Percentiles rank a stretch among this genome's conserved stretches.
Evolutionary conservation across 2,797 vertebrate genomes (phyloP).

Genomic region (Spinibarbus caldwelli): DNA sequence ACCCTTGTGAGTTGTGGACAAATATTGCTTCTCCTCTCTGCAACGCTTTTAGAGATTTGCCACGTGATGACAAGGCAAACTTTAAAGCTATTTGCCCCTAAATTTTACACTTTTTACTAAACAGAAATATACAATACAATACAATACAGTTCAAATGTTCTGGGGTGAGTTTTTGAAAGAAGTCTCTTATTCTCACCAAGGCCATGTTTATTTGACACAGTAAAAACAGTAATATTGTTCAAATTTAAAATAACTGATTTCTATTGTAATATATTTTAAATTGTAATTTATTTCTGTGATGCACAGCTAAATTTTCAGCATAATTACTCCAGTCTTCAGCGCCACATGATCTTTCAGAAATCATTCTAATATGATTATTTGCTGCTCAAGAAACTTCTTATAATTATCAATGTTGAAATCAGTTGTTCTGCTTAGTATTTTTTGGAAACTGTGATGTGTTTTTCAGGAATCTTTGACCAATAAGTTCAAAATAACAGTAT

Average conservation of each 20-base stretch:
- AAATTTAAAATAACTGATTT: too few species aligned
- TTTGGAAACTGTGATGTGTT: neutral
- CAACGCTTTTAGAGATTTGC: slow-evolving; percentile 1
- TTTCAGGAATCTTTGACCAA: neutral
- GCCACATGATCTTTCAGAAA: neutral
- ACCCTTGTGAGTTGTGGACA: neutral
- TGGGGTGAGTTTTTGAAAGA: neutral
- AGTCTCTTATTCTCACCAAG: neutral
- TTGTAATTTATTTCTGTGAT: neutral
- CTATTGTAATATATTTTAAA: neutral
- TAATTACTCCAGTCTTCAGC: neutral
- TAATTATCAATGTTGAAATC: neutral
- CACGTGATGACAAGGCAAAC: neutral
- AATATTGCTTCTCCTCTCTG: neutral
- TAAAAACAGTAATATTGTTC: neutral
- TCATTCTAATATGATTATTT: neutral
- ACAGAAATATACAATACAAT: neutral
- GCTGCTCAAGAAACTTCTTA: too few species aligned
- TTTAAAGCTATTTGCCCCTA: neutral
- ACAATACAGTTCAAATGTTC: neutral
- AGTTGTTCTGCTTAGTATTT: too few species aligned
- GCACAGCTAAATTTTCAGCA: neutral
- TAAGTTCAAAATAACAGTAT: neutral
- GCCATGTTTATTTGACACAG: neutral
- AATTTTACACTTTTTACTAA: neutral